Evolutionary conservation across 2,113 vertebrate species (phyloP), one percentile per base, ranked within the genome.

Genomic region (Antennarius striatus): DNA sequence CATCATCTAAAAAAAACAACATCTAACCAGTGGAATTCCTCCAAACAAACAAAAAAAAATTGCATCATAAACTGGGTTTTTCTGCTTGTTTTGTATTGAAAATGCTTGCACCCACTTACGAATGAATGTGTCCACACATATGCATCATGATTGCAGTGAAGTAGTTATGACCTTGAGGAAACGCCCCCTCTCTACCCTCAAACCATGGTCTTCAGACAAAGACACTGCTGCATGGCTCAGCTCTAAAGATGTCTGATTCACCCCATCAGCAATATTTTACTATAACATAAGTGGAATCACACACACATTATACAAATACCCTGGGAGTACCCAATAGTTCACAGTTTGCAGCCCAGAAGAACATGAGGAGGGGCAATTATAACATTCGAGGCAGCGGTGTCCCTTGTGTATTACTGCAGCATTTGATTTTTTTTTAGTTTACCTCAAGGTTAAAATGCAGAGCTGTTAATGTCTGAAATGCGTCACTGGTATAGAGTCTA

Each of bases 151-250:
- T 59, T 55, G 60, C 53, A 47, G 51, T 17, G 47, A 68, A 56
- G 68, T 56, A 48, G 68, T 32, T 52, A 71, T 58, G 70, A 91
- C 90, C 90, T 91, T 90, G 82, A 90, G 61, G 70, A 68, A 80
- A 75, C 77, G 39, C 72, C 60, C 73, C 70, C 56, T 57, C 66
- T 65, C 60, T 28, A 4, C 63, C 68, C 75, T 81, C 75, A 51
- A 66, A 56, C 61, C 43, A 11, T 16, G 48, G 61, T 85, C 64
- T 82, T 73, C 70, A 83, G 82, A 90, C 87, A 91, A 91, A 91
- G 88, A 72, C 81, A 74, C 52, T 56, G 75, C 63, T 79, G 84
- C 80, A 77, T 63, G 62, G 78, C 77, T 82, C 74, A 73, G 77
- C 85, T 69, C 70, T 71, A 75, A 65, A 78, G 56, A 62, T 15